Base-by-base conservation (phyloP, 2,113 vertebrate genomes). In the Xenopus laevis region DNA sequence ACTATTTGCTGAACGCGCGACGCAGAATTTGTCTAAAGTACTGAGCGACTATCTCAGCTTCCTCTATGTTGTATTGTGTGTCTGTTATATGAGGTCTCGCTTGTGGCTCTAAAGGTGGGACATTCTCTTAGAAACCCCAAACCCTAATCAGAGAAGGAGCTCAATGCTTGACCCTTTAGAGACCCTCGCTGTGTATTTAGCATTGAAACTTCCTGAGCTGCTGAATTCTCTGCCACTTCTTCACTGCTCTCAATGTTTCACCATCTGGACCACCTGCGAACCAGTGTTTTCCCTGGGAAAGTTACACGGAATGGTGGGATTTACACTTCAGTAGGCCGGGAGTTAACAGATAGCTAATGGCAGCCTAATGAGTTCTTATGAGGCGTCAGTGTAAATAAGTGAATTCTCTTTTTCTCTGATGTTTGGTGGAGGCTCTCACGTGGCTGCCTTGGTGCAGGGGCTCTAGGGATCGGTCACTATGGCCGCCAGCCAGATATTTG, bases 191-290 rank as follows among this genome's bases (percentile, higher is more conserved):
- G 0, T 59, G 2, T 62, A 10, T 64, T 52, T 12, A 53, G 64
- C 68, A 53, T 0, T 0, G 74, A 55, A 79, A 79, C 79, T 85
- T 85, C 84, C 87, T 83, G 84, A 79, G 78, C 79, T 0, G n/a
- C 65, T 65, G 74, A 74, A 71, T 80, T 78, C 65, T 84, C 85
- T 76, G n/a, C 77, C 64, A 81, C 83, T 81, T 88, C 85, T 82
- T 84, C 86, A 80, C 84, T 85, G 84, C 89, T 84, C 81, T 71
- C 75, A 84, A 79, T 82, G 73, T 80, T 78, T 79, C 75, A 0
- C 86, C 90, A 91, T 89, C 89, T 90, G 89, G 90, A 92, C 91
- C 91, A 92, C 90, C 89, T 90, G 84, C 80, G 81, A 85, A 87
- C 82, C 72, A 74, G 62, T 89, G 87, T 88, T 91, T 89, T 86